Percentiles rank a stretch among this genome's conserved stretches.
These are phyloP conservation scores for Leptonema lineaticorne DNA, from an alignment of 1,140 invertebrate genomes.

Conservation along the genomic window DNA sequence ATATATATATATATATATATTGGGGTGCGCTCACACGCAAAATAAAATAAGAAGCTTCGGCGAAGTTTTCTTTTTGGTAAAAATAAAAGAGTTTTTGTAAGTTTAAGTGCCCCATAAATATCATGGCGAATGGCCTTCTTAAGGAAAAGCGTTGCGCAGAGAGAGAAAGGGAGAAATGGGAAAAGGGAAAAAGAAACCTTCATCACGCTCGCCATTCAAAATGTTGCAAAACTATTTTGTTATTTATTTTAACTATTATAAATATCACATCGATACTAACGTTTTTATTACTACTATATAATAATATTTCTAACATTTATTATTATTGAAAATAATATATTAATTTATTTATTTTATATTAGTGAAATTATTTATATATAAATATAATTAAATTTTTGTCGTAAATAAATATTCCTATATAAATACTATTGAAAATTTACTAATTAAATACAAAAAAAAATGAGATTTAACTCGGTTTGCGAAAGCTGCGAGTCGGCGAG, in stretches of 20 bases:
- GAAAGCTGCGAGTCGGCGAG: not conserved
- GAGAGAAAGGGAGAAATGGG: too few relatives aligned
- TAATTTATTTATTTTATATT: not conserved
- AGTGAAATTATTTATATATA: not conserved
- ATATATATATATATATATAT: too few relatives aligned
- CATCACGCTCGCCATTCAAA: not conserved
- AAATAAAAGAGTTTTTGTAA: conserved; percentile 31
- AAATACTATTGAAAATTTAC: too few relatives aligned
- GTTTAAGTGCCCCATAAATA: conserved; percentile 32
- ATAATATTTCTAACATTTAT: not conserved
- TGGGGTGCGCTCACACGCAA: too few relatives aligned
- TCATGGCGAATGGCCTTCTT: conserved; percentile 31
- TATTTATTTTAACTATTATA: not conserved
- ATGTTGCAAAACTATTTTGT: not conserved
- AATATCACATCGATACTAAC: not conserved
- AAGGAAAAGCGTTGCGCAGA: conserved; percentile 22
- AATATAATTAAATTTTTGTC: too few relatives aligned
- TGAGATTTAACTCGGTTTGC: conserved; percentile 12
- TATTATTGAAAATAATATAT: not conserved
- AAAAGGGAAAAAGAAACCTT: too few relatives aligned
- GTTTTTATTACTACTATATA: too few relatives aligned
- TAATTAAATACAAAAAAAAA: too few relatives aligned
- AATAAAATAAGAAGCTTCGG: too few relatives aligned
- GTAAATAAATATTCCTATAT: too few relatives aligned
- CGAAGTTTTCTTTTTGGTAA: conserved; percentile 30